These are phyloP conservation scores for Ptychodera flava DNA, from an alignment of 35 echinoderm and acorn worm genomes.

Conservation along the genomic window DNA sequence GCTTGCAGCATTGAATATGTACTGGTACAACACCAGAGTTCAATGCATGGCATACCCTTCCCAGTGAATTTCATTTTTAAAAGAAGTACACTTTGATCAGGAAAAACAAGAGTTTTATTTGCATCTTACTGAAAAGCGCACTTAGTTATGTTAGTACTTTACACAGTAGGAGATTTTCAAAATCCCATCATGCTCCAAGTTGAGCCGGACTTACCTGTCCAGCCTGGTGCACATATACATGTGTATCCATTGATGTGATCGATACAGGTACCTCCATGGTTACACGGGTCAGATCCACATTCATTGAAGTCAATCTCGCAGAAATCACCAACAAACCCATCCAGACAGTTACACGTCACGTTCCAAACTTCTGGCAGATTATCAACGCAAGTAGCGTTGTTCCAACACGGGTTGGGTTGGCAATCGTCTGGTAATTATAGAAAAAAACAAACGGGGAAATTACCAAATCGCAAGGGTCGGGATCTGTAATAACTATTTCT, in stretches of 20 bases:
- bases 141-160: too few relatives aligned
- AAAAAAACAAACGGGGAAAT: slow-evolving; percentile 29
- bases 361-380: slow-evolving; percentile 46
- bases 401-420: slow-evolving; percentile 50
- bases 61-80: too few relatives aligned
- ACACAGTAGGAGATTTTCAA: too few relatives aligned
- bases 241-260: slow-evolving; percentile 60
- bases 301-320: slow-evolving; percentile 63
- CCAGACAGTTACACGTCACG: slow-evolving; percentile 49
- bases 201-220: slow-evolving; percentile 54
- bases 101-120: too few relatives aligned
- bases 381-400: slow-evolving; percentile 50
- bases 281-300: slow-evolving; percentile 52
- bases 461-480: too few relatives aligned
- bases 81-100: too few relatives aligned
- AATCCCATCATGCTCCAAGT: too few relatives aligned
- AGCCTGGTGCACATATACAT: slow-evolving; percentile 57
- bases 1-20: too few relatives aligned
- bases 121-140: too few relatives aligned
- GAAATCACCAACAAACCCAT: slow-evolving; percentile 58
- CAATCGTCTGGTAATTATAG: slow-evolving; percentile 37
- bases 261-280: slow-evolving; percentile 57
- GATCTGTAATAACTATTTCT: too few relatives aligned
- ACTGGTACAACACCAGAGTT: too few relatives aligned
- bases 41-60: too few relatives aligned